phyloP scores from a whole-genome alignment of 2,797 vertebrate genomes.

The Gallirallus australis region DNA sequence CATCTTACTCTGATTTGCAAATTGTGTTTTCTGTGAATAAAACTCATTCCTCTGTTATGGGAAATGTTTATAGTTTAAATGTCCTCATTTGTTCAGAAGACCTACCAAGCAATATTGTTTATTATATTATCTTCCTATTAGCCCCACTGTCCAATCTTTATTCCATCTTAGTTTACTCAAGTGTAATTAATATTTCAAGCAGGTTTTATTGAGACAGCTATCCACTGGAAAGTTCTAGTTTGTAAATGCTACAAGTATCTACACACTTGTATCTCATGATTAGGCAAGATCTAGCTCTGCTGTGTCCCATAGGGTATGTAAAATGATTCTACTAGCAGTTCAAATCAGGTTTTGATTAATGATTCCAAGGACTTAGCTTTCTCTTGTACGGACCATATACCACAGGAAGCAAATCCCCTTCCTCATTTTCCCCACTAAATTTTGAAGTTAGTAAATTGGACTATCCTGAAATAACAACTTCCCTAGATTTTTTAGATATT shows the following conservation, averaged over 20 bases:
- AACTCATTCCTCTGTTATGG: neutral
- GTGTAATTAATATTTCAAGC: neutral
- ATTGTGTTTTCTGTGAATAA: neutral
- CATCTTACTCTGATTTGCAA: neutral
- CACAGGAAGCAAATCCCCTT: neutral
- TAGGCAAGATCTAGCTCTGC: neutral
- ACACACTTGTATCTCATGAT: neutral
- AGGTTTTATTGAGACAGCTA: neutral
- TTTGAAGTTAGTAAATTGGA: neutral
- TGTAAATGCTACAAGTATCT: neutral
- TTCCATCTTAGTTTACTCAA: neutral
- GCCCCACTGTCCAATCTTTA: neutral
- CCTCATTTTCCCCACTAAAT: neutral
- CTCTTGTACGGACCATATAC: neutral
- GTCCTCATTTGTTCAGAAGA: neutral
- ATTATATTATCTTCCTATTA: neutral
- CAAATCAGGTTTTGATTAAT: neutral
- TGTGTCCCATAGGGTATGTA: neutral
- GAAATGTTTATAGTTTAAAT: neutral
- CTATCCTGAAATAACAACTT: neutral
- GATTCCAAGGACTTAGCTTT: neutral
- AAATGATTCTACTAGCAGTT: neutral
- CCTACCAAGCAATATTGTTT: neutral
- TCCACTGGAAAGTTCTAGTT: neutral
- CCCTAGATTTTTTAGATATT: neutral